Conservation (phyloP, 2,888 invertebrate species). For the Polymixis flavicincta region DNA sequence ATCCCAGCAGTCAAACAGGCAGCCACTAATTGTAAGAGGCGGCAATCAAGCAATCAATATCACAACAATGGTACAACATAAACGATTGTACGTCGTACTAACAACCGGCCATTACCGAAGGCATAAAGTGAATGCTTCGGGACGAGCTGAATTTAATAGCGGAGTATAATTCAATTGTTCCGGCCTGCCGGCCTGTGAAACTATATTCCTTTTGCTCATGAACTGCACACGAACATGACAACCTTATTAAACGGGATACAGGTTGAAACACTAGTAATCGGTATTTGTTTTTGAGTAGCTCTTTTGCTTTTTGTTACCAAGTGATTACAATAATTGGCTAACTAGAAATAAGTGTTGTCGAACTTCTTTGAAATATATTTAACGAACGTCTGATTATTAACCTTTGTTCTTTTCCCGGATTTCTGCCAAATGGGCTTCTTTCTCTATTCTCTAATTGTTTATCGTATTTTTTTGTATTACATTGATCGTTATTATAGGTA, state of each 20-base stretch:
- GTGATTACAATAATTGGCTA: background rate
- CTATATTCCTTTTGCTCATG: conserved; percentile 80
- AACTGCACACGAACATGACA: conserved; percentile 62
- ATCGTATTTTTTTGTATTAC: background rate
- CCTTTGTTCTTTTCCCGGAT: background rate
- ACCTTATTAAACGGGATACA: conserved; percentile 35
- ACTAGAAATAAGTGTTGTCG: background rate
- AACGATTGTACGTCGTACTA: conserved; percentile 72
- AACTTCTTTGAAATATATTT: background rate
- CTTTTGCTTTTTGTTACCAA: background rate
- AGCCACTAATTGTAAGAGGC: conserved; percentile 47
- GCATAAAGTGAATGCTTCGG: conserved; percentile 73
- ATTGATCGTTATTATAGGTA: background rate
- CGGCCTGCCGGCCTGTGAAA: conserved; percentile 82
- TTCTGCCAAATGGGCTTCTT: background rate
- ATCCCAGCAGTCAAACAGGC: conserved; percentile 22
- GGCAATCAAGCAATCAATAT: conserved; percentile 41
- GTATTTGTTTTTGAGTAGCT: conserved; percentile 9
- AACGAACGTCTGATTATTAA: background rate
- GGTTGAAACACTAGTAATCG: conserved; percentile 22
- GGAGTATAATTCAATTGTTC: conserved; percentile 87
- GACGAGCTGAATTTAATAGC: conserved; percentile 81
- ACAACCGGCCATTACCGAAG: conserved; percentile 74
- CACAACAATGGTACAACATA: conserved; percentile 61
- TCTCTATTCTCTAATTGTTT: background rate